A percentile compares a stretch with the other conserved stretches of the same genome.
Conservation (phyloP, 2,113 vertebrate species). For the Pontoporia blainvillei region DNA sequence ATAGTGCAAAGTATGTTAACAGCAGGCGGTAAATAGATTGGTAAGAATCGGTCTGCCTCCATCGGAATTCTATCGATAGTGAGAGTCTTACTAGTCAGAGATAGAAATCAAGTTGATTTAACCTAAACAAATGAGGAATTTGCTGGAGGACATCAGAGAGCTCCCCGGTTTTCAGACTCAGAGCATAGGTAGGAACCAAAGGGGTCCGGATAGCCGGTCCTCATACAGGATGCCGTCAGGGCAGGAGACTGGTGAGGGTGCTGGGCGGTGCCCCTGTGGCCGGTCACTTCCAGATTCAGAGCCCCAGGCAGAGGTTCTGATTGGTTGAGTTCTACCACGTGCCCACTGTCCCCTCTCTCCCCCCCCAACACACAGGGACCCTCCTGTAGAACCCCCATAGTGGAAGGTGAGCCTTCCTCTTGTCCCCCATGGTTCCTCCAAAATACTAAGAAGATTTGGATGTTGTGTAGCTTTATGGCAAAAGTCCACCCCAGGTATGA, state of each 20-base stretch:
- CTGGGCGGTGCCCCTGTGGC: no score
- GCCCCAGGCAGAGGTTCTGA: neutral
- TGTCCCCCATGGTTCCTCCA: neutral
- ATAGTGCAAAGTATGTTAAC: neutral
- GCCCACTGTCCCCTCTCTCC: neutral
- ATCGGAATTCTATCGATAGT: neutral
- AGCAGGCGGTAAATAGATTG: neutral
- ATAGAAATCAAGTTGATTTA: conserved; percentile 6
- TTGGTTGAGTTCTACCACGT: neutral
- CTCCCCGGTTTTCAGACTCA: neutral
- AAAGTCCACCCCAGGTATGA: neutral
- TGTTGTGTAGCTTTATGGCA: neutral
- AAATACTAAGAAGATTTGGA: neutral
- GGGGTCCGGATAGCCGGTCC: neutral
- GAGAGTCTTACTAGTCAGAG: neutral
- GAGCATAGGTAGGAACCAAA: neutral
- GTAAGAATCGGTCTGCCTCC: neutral
- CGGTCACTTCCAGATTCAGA: neutral
- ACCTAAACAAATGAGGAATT: neutral
- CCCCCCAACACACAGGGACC: neutral
- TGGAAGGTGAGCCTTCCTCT: neutral
- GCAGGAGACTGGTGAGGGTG: neutral
- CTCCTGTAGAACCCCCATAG: neutral
- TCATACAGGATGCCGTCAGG: neutral
- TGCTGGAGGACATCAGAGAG: neutral